phyloP scores from a whole-genome alignment of 37 sponge, comb jelly and placozoan genomes.

The Oscarella lobularis region DNA sequence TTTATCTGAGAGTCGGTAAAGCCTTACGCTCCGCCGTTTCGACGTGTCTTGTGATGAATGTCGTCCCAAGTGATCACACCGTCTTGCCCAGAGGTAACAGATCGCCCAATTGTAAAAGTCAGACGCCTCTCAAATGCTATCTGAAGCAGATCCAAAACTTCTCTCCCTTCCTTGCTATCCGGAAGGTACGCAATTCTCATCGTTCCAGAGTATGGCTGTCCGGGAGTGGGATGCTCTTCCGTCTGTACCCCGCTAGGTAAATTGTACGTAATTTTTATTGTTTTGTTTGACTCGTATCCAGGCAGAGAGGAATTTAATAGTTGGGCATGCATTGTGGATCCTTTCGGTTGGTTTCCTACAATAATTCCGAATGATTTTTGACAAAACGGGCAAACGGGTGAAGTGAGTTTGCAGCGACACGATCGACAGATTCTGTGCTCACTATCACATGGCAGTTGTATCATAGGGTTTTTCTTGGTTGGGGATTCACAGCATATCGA shows the following conservation, averaged over 20 bases:
- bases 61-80: slow-evolving; percentile 31
- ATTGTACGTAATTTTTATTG: background rate
- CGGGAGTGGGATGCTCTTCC: background rate
- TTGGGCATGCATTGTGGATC: background rate
- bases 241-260: background rate
- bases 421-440: too few species aligned
- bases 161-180: slow-evolving; percentile 8
- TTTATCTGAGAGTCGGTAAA: too few species aligned
- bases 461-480: background rate
- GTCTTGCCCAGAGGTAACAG: slow-evolving; percentile 18
- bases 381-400: slow-evolving; percentile 1
- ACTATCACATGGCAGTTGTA: too few species aligned
- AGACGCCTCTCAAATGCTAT: slow-evolving; percentile 65
- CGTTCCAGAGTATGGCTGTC: background rate
- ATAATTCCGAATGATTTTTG: background rate
- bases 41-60: slow-evolving; percentile 42
- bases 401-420: too few species aligned
- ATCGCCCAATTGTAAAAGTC: slow-evolving; percentile 31
- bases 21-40: slow-evolving; percentile 22
- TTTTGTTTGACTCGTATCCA: background rate
- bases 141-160: slow-evolving; percentile 60
- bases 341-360: slow-evolving; percentile 4
- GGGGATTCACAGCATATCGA: too few species aligned
- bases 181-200: slow-evolving; percentile 3
- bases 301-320: background rate